These are phyloP conservation scores for Malacoctenus gilli DNA, from an alignment of 2,797 vertebrate species.

Conservation along the genomic window DNA sequence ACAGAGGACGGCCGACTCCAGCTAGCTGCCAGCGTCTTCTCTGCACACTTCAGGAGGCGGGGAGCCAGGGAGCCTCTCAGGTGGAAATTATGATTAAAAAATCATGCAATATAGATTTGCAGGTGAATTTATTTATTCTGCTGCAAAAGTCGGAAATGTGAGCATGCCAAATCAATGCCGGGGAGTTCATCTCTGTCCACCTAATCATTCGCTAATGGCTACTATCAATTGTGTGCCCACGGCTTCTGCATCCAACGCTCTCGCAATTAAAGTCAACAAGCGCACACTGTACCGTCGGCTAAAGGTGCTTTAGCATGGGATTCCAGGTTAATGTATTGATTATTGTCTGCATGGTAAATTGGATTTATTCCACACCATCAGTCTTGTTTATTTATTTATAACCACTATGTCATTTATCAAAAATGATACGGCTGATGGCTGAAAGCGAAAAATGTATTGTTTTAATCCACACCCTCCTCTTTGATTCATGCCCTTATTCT, in stretches of 20 bases:
- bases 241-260: constrained; percentile 68
- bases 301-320: constrained; percentile 78
- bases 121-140: constrained; percentile 83
- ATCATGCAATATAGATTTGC: constrained; percentile 82
- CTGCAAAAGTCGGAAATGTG: constrained; percentile 84
- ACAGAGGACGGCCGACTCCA: constrained; percentile 68
- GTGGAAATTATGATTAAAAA: constrained; percentile 83
- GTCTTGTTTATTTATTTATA: constrained; percentile 81
- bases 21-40: constrained; percentile 73
- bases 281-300: constrained; percentile 72
- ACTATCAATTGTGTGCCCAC: constrained; percentile 84
- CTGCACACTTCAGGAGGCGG: constrained; percentile 66
- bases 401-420: constrained; percentile 62
- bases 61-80: constrained; percentile 66
- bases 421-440: constrained; percentile 58
- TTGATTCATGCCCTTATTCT: constrained; percentile 30
- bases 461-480: constrained; percentile 24
- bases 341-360: constrained; percentile 76
- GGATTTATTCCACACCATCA: constrained; percentile 79
- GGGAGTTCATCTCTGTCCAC: constrained; percentile 84
- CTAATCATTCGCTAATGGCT: constrained; percentile 87
- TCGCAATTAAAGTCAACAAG: constrained; percentile 83
- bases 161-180: constrained; percentile 80
- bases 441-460: constrained; percentile 48
- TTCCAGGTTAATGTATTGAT: constrained; percentile 83